Evolutionary conservation across 2,888 invertebrate genomes (phyloP).

Genomic region (Idaea aversata): DNA sequence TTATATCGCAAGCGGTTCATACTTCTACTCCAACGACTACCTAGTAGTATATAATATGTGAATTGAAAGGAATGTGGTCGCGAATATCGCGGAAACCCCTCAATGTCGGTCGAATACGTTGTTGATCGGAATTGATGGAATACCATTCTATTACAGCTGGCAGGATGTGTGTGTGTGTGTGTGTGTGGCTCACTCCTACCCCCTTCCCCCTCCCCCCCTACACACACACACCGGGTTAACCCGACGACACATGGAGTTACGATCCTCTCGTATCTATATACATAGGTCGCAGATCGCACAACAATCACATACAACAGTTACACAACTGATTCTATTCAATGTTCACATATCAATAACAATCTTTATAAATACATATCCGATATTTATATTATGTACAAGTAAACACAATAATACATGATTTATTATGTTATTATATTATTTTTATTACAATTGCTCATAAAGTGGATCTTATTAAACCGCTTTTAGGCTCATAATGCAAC

Average conservation of each 20-base stretch:
- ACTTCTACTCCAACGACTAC: not conserved
- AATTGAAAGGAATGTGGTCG: slow-evolving; percentile 11
- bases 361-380: not conserved
- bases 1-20: not conserved
- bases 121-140: slow-evolving; percentile 27
- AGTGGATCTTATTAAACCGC: too few relatives aligned
- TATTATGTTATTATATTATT: too few relatives aligned
- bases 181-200: too few relatives aligned
- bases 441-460: too few relatives aligned
- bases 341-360: not conserved
- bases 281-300: slow-evolving; percentile 6
- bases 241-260: not conserved
- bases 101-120: slow-evolving; percentile 15
- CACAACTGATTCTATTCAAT: slow-evolving; percentile 2
- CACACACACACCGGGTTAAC: not conserved
- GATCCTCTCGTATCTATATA: too few relatives aligned
- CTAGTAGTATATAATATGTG: not conserved
- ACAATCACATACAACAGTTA: not conserved
- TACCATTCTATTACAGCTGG: slow-evolving; percentile 19
- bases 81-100: slow-evolving; percentile 10
- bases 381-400: not conserved
- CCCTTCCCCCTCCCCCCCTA: too few relatives aligned
- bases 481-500: too few relatives aligned
- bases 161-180: not conserved
- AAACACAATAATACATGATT: slow-evolving; percentile 2